These are phyloP conservation scores for Chaunax sp. DNA, from an alignment of 2,797 vertebrate species.

Conservation along the genomic window DNA sequence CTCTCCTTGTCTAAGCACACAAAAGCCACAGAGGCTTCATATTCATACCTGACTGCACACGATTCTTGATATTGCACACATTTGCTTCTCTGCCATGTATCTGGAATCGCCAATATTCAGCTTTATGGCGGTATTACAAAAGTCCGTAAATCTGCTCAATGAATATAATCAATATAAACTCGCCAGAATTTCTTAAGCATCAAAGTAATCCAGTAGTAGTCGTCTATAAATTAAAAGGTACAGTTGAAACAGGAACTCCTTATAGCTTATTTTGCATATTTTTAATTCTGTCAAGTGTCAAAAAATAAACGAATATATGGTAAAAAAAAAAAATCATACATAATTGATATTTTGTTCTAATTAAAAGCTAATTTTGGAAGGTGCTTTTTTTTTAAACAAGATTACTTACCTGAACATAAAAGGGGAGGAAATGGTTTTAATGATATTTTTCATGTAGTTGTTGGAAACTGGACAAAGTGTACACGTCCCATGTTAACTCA, in stretches of 20 bases:
- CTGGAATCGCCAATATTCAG: constrained; percentile 5
- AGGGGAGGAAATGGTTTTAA: neutral
- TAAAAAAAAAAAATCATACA: too few relatives aligned
- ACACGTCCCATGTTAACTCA: neutral
- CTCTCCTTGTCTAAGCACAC: constrained; percentile 8
- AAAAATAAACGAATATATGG: neutral
- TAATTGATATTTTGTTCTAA: too few relatives aligned
- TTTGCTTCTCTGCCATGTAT: constrained; percentile 11
- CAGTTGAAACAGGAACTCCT: neutral
- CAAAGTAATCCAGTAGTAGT: too few relatives aligned
- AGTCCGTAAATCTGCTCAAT: too few relatives aligned
- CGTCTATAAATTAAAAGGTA: too few relatives aligned
- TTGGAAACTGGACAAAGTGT: neutral
- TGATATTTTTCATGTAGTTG: neutral
- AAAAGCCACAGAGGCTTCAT: constrained; percentile 17
- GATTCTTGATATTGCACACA: neutral
- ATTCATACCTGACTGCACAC: constrained; percentile 30
- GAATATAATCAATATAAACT: too few relatives aligned
- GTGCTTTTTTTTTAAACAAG: neutral
- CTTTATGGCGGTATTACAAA: too few relatives aligned
- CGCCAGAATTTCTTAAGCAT: neutral
- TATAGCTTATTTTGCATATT: neutral
- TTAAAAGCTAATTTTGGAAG: neutral
- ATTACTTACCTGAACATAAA: neutral
- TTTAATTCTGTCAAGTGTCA: neutral